A percentile compares a stretch with the other conserved stretches of the same genome.
Evolutionary conservation across 2,888 invertebrate species (phyloP).

Genomic region (Trichogramma evanescens): DNA sequence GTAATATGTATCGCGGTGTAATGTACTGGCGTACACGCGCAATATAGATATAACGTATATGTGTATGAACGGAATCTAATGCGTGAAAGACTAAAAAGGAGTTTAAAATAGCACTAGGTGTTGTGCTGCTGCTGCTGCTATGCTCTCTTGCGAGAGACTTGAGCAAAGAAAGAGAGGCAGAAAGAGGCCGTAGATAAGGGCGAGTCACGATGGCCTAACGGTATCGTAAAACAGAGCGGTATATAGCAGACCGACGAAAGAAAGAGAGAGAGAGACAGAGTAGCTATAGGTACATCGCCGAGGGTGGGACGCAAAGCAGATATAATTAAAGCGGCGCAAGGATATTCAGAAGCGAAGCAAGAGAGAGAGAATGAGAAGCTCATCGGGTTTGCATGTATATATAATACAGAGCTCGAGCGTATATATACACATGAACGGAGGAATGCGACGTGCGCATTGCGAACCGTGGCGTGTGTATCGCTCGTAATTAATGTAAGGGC

Average conservation of each 20-base stretch:
- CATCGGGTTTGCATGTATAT: too few relatives aligned
- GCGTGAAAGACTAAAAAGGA: neutral
- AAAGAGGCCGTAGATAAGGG: neutral
- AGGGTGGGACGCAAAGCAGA: conserved; percentile 17
- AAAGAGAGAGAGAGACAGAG: neutral
- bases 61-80: neutral
- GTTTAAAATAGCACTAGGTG: neutral
- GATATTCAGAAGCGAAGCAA: neutral
- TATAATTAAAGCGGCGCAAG: conserved; percentile 18
- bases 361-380: conserved; percentile 1
- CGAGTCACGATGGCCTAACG: neutral
- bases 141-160: too few relatives aligned
- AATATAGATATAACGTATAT: too few relatives aligned
- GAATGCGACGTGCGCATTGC: neutral
- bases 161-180: neutral
- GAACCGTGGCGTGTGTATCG: neutral
- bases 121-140: too few relatives aligned
- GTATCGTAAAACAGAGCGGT: too few relatives aligned
- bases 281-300: too few relatives aligned
- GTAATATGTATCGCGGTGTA: too few relatives aligned
- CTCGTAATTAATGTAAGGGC: conserved; percentile 1
- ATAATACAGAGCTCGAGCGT: neutral
- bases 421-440: neutral
- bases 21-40: too few relatives aligned
- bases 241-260: neutral